A percentile compares a stretch with the other conserved stretches of the same genome.
Conservation (phyloP, 2,888 invertebrate genomes). For the Halictus ligatus region DNA sequence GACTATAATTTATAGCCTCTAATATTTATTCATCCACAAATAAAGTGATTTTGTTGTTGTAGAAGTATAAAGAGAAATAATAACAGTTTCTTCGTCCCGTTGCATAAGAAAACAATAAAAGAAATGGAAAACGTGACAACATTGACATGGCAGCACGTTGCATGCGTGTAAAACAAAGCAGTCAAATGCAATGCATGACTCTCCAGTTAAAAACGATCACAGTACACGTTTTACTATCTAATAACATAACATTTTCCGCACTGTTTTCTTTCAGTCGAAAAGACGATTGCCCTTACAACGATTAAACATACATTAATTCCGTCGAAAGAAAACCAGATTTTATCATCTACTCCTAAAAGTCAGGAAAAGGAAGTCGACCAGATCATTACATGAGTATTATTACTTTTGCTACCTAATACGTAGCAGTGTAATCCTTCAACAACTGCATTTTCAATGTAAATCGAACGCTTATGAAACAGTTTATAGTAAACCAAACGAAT, state of each 20-base stretch:
- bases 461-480: background rate
- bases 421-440: constrained; percentile 29
- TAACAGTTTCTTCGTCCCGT: background rate
- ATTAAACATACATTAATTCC: constrained; percentile 28
- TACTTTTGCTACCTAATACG: constrained; percentile 19
- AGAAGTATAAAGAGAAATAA: background rate
- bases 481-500: constrained; percentile 18
- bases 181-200: constrained; percentile 16
- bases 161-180: constrained; percentile 26
- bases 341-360: background rate
- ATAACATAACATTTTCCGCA: constrained; percentile 15
- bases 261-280: background rate
- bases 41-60: background rate
- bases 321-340: constrained; percentile 11
- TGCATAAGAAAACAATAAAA: background rate
- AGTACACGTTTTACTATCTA: constrained; percentile 26
- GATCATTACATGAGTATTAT: constrained; percentile 50
- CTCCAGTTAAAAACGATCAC: constrained; percentile 39
- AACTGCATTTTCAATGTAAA: constrained; percentile 9
- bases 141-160: constrained; percentile 19
- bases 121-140: constrained; percentile 2
- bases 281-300: constrained; percentile 27
- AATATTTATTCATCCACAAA: background rate
- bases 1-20: background rate
- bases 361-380: constrained; percentile 18